Conservation (phyloP, 2,888 invertebrate genomes). For the Sinodicranocentrus sp. region DNA sequence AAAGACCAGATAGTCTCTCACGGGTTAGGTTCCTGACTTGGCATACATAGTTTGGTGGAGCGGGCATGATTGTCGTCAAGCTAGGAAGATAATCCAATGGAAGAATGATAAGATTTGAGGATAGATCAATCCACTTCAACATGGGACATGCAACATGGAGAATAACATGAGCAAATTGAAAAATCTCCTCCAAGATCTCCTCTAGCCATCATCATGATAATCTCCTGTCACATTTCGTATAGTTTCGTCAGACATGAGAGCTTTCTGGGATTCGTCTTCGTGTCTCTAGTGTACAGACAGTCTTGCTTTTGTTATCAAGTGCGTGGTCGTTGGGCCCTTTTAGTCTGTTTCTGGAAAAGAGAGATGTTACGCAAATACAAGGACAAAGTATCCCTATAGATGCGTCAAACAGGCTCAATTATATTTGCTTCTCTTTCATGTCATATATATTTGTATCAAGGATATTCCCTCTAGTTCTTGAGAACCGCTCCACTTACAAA, state of each 20-base stretch:
- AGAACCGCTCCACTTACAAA: no score
- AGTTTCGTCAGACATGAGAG: background rate
- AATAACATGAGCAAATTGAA: constrained; percentile 71
- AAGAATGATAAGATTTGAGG: constrained; percentile 70
- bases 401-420: no score
- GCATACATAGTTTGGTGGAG: constrained; percentile 13
- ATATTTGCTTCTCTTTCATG: no score
- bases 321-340: no score
- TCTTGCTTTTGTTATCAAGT: no score
- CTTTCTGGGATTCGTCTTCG: background rate
- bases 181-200: constrained; percentile 34
- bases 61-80: constrained; percentile 21
- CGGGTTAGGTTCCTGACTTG: constrained; percentile 26
- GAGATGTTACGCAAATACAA: no score
- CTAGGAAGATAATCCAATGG: constrained; percentile 69
- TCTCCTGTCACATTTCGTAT: constrained; percentile 39
- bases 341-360: no score
- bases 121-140: constrained; percentile 48
- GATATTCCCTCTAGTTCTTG: no score
- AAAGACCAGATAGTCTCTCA: background rate
- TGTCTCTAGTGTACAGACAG: background rate
- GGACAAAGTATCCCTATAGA: no score
- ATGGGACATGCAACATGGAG: constrained; percentile 65
- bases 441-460: no score
- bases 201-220: constrained; percentile 33